Evolutionary conservation across 2,888 invertebrate species (phyloP).

Genomic region (Drosophila nr. medialis): DNA sequence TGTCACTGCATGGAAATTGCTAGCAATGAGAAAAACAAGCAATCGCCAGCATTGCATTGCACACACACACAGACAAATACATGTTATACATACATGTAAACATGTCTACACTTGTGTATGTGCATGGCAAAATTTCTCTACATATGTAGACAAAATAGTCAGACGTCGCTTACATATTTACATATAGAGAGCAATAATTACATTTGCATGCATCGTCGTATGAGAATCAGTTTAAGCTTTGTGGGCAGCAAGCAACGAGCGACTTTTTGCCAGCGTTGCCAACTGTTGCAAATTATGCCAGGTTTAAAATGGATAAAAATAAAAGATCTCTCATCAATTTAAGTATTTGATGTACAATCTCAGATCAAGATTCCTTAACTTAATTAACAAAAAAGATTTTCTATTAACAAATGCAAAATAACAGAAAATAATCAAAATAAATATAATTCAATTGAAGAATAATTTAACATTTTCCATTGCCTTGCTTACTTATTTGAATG

Average conservation of each 20-base stretch:
- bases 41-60: conserved; percentile 36
- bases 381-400: background rate
- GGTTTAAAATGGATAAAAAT: background rate
- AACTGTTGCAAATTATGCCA: conserved; percentile 55
- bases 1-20: conserved; percentile 48
- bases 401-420: background rate
- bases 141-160: conserved; percentile 33
- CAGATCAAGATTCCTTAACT: background rate
- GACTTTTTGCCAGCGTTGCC: conserved; percentile 26
- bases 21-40: conserved; percentile 37
- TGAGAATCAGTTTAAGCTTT: background rate
- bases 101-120: conserved; percentile 10
- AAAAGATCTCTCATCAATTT: background rate
- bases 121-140: conserved; percentile 33
- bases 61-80: conserved; percentile 23
- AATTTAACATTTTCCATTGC: background rate
- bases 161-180: conserved; percentile 19
- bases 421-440: background rate
- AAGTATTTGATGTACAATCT: background rate
- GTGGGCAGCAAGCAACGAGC: background rate
- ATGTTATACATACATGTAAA: conserved; percentile 14
- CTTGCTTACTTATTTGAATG: background rate
- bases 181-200: conserved; percentile 20
- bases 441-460: background rate
- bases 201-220: conserved; percentile 9